phyloP scores from a whole-genome alignment of 2,113 vertebrate genomes.

The Pseudonaja textilis region DNA sequence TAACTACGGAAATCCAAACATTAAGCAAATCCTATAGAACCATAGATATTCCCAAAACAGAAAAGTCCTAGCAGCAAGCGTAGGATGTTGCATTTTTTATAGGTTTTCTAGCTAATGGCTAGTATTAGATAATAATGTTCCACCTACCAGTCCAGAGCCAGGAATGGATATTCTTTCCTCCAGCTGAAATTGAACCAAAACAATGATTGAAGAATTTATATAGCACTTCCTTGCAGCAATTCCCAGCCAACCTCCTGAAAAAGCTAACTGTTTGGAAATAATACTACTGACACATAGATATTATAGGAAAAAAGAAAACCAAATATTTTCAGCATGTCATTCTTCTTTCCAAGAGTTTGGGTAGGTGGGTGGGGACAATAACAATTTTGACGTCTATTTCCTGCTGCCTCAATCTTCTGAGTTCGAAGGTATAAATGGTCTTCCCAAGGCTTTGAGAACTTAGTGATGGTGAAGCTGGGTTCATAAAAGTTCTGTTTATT shows the following conservation, averaged over 20 bases:
- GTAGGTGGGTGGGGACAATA: background rate
- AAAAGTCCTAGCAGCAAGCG: background rate
- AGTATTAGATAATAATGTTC: background rate
- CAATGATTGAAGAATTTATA: background rate
- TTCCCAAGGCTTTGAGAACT: background rate
- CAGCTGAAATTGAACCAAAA: constrained; percentile 70
- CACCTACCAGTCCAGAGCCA: constrained; percentile 73
- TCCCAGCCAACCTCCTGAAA: background rate
- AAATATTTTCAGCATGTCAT: background rate
- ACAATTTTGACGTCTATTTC: background rate
- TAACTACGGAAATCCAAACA: background rate
- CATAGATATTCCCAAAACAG: background rate
- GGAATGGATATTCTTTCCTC: constrained; percentile 77
- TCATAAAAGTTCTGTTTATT: background rate
- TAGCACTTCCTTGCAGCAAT: background rate
- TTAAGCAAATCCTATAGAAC: background rate
- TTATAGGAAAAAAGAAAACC: background rate
- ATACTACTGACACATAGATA: background rate
- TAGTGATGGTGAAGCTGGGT: background rate
- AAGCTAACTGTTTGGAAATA: background rate
- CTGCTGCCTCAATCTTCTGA: background rate
- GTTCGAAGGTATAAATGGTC: background rate
- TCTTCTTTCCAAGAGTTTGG: background rate
- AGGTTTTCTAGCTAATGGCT: background rate
- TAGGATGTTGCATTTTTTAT: background rate